These are phyloP conservation scores for Naja naja DNA, from an alignment of 2,113 vertebrate species.

Conservation along the genomic window DNA sequence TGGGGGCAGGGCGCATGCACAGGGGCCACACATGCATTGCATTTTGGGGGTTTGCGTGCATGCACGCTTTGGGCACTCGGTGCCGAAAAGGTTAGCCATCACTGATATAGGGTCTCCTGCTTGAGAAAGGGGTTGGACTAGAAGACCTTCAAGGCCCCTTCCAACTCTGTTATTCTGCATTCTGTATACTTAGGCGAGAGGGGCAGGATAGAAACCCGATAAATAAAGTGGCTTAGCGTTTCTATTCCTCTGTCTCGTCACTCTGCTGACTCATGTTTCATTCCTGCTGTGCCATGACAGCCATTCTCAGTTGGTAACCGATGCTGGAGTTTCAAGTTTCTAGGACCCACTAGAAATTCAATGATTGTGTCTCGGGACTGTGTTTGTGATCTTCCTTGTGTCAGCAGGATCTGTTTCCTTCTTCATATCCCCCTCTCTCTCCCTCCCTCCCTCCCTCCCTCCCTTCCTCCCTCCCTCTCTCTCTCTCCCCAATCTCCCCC, in stretches of 20 bases:
- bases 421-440: not conserved
- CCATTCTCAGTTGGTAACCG: not conserved
- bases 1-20: no score
- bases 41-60: no score
- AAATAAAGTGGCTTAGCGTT: not conserved
- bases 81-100: no score
- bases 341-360: slow-evolving; percentile 1
- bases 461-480: no score
- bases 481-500: not conserved
- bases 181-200: not conserved
- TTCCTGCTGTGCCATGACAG: not conserved
- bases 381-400: slow-evolving; percentile 7
- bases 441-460: no score
- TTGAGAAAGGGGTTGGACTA: not conserved
- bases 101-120: not conserved
- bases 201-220: not conserved
- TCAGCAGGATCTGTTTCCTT: slow-evolving; percentile 7
- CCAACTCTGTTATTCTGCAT: not conserved
- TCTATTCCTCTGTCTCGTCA: not conserved
- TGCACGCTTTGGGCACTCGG: no score
- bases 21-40: no score
- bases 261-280: not conserved
- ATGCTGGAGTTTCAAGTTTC: not conserved
- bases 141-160: not conserved
- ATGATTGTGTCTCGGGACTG: not conserved